Evolutionary conservation across 2,113 vertebrate genomes (phyloP).

Genomic region (Sinocyclocheilus anshuiensis): DNA sequence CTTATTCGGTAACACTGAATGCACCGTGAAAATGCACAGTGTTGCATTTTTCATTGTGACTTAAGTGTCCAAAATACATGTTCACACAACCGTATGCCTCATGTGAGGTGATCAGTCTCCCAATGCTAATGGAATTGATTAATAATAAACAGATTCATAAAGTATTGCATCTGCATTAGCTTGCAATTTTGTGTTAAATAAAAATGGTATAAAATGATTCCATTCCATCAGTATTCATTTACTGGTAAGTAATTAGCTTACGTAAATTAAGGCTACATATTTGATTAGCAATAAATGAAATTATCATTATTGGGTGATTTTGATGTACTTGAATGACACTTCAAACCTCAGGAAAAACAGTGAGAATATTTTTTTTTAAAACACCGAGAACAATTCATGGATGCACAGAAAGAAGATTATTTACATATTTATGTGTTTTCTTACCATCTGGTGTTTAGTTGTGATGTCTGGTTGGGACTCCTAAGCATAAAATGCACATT

Average conservation of each 20-base stretch:
- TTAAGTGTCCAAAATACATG: background rate
- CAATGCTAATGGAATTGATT: background rate
- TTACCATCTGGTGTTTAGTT: no score
- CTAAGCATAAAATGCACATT: no score
- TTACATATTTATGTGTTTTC: no score
- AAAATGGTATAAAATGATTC: conserved; percentile 3
- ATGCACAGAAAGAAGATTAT: no score
- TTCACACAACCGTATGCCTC: no score
- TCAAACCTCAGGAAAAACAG: no score
- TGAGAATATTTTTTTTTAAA: no score
- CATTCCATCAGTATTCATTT: background rate
- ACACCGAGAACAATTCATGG: no score
- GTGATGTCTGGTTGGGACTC: no score
- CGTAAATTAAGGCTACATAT: background rate
- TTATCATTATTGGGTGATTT: background rate
- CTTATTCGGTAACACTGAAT: background rate
- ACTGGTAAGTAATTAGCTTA: background rate
- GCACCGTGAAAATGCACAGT: no score
- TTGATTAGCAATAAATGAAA: background rate
- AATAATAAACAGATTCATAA: background rate
- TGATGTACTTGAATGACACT: background rate
- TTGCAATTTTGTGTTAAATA: conserved; percentile 17
- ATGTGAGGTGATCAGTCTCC: no score
- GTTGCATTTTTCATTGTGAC: background rate
- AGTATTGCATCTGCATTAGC: background rate